These are phyloP conservation scores for Anorthoa munda DNA, from an alignment of 2,888 invertebrate species.

Conservation along the genomic window DNA sequence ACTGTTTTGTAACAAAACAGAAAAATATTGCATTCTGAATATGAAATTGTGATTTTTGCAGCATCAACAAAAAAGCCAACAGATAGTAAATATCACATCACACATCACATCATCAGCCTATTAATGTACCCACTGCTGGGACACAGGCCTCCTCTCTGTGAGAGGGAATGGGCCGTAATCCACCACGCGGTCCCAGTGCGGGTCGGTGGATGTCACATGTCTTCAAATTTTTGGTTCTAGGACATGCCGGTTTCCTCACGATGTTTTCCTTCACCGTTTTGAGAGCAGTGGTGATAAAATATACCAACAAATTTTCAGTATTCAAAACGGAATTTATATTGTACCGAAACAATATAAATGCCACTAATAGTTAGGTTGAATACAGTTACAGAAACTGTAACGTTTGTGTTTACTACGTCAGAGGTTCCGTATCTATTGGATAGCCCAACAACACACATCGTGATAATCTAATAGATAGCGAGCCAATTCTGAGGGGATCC, in stretches of 20 bases:
- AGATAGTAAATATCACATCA: no score
- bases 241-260: no score
- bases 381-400: conserved; percentile 9
- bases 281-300: no score
- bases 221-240: no score
- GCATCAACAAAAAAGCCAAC: not conserved
- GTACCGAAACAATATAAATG: not conserved
- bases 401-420: conserved; percentile 22
- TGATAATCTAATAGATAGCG: conserved; percentile 57
- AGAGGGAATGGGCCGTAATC: no score
- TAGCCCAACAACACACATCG: conserved; percentile 35
- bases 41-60: conserved; percentile 9
- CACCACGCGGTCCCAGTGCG: no score
- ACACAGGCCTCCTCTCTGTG: no score
- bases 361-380: not conserved
- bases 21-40: not conserved
- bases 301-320: conserved; percentile 11
- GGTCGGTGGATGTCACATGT: no score
- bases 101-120: no score
- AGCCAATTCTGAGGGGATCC: conserved; percentile 30
- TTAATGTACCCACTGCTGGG: no score
- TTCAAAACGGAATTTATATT: conserved; percentile 18
- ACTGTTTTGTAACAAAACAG: not conserved
- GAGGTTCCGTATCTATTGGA: conserved; percentile 10
- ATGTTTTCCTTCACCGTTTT: no score